Evolutionary conservation across 2,888 invertebrate species (phyloP).

Genomic region (Fissipunctia ypsillon): DNA sequence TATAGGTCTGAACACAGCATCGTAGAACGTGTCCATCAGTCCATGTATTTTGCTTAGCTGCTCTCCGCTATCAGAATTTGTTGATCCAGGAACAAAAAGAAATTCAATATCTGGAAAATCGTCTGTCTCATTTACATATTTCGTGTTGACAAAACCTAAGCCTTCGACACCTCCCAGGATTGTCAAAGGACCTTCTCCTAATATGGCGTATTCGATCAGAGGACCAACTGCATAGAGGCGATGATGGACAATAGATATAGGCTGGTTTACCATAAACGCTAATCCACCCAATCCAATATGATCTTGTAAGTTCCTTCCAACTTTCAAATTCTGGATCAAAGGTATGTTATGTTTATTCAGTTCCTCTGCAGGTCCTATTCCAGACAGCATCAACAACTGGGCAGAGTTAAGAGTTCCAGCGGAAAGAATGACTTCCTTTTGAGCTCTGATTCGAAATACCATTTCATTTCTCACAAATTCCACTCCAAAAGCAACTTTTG

Average conservation of each 20-base stretch:
- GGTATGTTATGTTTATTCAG: slow-evolving; percentile 94
- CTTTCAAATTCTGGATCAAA: slow-evolving; percentile 94
- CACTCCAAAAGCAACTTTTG: slow-evolving; percentile 95
- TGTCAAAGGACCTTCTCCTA: slow-evolving; percentile 96
- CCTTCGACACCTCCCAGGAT: slow-evolving; percentile 97
- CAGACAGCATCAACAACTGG: slow-evolving; percentile 98
- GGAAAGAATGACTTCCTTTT: slow-evolving; percentile 96
- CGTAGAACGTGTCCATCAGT: slow-evolving; percentile 93
- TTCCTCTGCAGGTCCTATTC: slow-evolving; percentile 94
- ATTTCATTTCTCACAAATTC: slow-evolving; percentile 94
- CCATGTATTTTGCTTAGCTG: slow-evolving; percentile 96
- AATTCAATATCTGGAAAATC: slow-evolving; percentile 97
- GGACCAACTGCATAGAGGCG: slow-evolving; percentile 95
- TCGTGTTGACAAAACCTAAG: slow-evolving; percentile 96
- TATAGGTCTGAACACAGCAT: slow-evolving; percentile 93
- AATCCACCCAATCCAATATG: slow-evolving; percentile 96
- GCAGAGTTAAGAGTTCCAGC: slow-evolving; percentile 98
- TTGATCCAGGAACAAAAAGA: slow-evolving; percentile 96
- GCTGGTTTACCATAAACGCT: slow-evolving; percentile 94
- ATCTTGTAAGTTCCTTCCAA: slow-evolving; percentile 97
- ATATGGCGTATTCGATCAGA: slow-evolving; percentile 95
- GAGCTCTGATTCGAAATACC: slow-evolving; percentile 93
- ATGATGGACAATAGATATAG: slow-evolving; percentile 94
- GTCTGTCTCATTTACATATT: slow-evolving; percentile 94
- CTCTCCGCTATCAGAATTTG: slow-evolving; percentile 96